Evolutionary conservation across 1,140 invertebrate species (phyloP).

Genomic region (Aphidius gifuensis): DNA sequence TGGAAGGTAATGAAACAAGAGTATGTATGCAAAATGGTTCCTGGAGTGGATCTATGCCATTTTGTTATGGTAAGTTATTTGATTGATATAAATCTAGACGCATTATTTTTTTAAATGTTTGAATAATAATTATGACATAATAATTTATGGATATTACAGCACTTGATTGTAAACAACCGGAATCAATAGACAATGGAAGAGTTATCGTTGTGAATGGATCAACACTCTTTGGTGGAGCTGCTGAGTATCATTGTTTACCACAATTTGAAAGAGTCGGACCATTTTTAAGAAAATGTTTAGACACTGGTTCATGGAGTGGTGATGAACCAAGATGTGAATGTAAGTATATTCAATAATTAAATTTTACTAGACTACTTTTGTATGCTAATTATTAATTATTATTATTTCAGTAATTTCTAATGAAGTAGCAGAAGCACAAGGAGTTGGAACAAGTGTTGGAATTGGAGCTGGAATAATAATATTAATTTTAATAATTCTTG

Average conservation of each 20-base stretch:
- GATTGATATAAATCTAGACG: too few relatives aligned
- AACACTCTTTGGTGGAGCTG: constrained; percentile 74
- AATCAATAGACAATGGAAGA: constrained; percentile 76
- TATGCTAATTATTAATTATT: constrained; percentile 9
- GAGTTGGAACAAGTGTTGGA: constrained; percentile 74
- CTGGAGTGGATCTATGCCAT: constrained; percentile 77
- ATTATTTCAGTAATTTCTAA: constrained; percentile 55
- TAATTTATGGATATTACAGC: constrained; percentile 55
- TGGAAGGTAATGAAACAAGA: constrained; percentile 77
- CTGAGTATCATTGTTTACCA: constrained; percentile 86
- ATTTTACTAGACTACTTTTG: not conserved
- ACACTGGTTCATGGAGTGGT: constrained; percentile 80
- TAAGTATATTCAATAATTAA: constrained; percentile 37
- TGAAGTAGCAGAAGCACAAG: constrained; percentile 61
- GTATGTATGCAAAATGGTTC: constrained; percentile 73
- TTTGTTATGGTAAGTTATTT: constrained; percentile 71
- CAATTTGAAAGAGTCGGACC: constrained; percentile 78
- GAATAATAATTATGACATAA: not conserved
- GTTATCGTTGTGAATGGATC: constrained; percentile 82
- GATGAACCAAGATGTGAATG: constrained; percentile 74
- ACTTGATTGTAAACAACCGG: constrained; percentile 78
- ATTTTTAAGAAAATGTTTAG: constrained; percentile 77
- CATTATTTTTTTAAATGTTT: too few relatives aligned
- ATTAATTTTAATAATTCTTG: constrained; percentile 71
- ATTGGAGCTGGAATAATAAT: constrained; percentile 75